phyloP scores from a whole-genome alignment of 1,140 invertebrate species.

The Zaprionus gabonicus region DNA sequence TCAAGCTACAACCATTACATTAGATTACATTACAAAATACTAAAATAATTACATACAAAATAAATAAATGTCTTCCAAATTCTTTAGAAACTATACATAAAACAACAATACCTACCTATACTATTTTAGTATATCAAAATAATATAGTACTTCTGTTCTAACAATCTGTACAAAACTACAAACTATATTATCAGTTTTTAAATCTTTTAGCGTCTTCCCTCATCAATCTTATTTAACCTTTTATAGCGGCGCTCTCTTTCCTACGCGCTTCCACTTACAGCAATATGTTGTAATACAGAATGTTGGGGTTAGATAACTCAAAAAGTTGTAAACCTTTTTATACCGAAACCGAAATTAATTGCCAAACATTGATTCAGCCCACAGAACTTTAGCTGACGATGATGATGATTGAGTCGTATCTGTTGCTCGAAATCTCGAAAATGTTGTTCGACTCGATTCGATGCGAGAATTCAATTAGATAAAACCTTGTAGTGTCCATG shows the following conservation, averaged over 20 bases:
- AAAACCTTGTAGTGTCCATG: background rate
- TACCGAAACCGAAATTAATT: background rate
- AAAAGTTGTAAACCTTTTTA: background rate
- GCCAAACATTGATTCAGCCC: constrained; percentile 1
- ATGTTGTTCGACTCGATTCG: background rate
- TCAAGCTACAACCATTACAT: too few relatives aligned
- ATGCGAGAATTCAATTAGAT: background rate
- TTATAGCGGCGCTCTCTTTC: background rate
- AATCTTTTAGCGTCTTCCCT: background rate
- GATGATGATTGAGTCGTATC: constrained; percentile 5
- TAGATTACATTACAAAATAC: too few relatives aligned
- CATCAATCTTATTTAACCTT: constrained; percentile 1
- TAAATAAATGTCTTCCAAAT: background rate
- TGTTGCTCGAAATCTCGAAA: background rate
- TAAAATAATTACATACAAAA: background rate
- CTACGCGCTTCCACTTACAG: background rate
- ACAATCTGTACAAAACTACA: background rate
- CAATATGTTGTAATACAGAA: constrained; percentile 5
- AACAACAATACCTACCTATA: too few relatives aligned
- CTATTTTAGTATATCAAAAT: too few relatives aligned
- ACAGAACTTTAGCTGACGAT: background rate
- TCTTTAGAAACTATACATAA: background rate
- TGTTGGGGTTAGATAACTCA: background rate
- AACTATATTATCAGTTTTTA: background rate
- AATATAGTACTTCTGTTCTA: background rate